Percentiles rank a stretch among this genome's conserved stretches.
Conservation (phyloP, 2,113 vertebrate genomes). For the Nerophis ophidion region DNA sequence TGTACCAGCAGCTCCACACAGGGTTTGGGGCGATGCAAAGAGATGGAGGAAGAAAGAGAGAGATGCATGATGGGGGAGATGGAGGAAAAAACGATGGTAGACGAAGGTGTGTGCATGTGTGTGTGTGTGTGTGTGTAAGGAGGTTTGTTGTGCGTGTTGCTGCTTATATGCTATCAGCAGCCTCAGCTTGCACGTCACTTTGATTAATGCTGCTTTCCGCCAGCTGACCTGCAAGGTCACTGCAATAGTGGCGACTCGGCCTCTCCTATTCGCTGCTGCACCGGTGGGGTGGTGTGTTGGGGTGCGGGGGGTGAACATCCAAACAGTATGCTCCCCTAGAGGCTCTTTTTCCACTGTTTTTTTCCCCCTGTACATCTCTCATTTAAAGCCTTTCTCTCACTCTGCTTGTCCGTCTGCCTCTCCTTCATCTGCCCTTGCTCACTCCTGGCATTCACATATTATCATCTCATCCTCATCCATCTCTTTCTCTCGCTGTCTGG, state of each 20-base stretch:
- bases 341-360: constrained; percentile 29
- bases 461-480: constrained; percentile 31
- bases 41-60: constrained; percentile 11
- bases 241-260: constrained; percentile 60
- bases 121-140: constrained; percentile 6
- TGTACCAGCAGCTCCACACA: constrained; percentile 40
- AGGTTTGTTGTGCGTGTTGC: constrained; percentile 44
- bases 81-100: constrained; percentile 3
- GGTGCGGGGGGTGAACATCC: constrained; percentile 48
- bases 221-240: constrained; percentile 69
- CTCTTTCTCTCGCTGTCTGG: constrained; percentile 21
- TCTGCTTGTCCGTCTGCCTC: constrained; percentile 22
- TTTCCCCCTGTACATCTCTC: constrained; percentile 21
- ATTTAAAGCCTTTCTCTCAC: constrained; percentile 29
- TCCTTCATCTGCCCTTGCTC: constrained; percentile 45
- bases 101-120: constrained; percentile 19
- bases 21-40: constrained; percentile 32
- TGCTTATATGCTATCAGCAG: constrained; percentile 56
- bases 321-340: constrained; percentile 58
- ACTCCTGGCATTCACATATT: constrained; percentile 7
- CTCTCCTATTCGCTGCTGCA: constrained; percentile 33
- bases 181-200: constrained; percentile 56
- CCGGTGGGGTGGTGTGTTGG: constrained; percentile 29
- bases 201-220: constrained; percentile 70
- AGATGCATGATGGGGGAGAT: constrained; percentile 19